Percentiles rank a stretch among this genome's conserved stretches.
These are phyloP conservation scores for Pemphredon lugubris DNA, from an alignment of 2,888 invertebrate species.

Conservation along the genomic window DNA sequence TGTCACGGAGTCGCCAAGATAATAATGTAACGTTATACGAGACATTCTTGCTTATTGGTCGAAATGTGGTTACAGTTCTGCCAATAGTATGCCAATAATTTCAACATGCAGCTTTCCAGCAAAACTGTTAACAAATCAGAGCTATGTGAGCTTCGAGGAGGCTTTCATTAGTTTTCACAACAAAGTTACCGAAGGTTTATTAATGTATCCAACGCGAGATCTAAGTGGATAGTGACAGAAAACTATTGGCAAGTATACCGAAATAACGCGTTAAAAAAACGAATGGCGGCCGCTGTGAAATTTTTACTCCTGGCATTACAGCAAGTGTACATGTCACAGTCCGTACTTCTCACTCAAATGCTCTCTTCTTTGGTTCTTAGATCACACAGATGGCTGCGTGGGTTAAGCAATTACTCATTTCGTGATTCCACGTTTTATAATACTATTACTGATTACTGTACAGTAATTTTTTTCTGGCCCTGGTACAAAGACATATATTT, in stretches of 20 bases:
- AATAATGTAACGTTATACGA: conserved; percentile 25
- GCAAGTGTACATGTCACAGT: conserved; percentile 1
- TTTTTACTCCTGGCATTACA: conserved; percentile 13
- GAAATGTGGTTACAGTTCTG: conserved; percentile 18
- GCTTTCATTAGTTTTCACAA: conserved; percentile 5
- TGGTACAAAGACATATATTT: conserved; percentile 52
- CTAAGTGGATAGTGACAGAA: background rate
- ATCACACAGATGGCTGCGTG: conserved; percentile 40
- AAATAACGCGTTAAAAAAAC: conserved; percentile 22
- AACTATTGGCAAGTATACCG: conserved; percentile 11
- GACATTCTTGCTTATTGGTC: conserved; percentile 16
- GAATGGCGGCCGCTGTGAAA: conserved; percentile 11
- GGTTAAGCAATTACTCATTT: conserved; percentile 23
- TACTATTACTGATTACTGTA: conserved; percentile 43
- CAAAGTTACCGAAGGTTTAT: background rate
- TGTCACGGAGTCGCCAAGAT: too few relatives aligned
- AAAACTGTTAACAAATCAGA: conserved; percentile 37
- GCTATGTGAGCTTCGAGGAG: conserved; percentile 18
- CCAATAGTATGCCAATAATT: conserved; percentile 26
- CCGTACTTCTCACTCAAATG: conserved; percentile 18
- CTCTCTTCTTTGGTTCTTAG: conserved; percentile 46
- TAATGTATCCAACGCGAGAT: conserved; percentile 4
- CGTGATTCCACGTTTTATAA: conserved; percentile 28
- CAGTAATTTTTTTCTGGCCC: conserved; percentile 43
- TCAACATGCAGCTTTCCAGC: conserved; percentile 29